Evolutionary conservation across 1,140 invertebrate genomes (phyloP).

Genomic region (Polypedilum pembai): DNA sequence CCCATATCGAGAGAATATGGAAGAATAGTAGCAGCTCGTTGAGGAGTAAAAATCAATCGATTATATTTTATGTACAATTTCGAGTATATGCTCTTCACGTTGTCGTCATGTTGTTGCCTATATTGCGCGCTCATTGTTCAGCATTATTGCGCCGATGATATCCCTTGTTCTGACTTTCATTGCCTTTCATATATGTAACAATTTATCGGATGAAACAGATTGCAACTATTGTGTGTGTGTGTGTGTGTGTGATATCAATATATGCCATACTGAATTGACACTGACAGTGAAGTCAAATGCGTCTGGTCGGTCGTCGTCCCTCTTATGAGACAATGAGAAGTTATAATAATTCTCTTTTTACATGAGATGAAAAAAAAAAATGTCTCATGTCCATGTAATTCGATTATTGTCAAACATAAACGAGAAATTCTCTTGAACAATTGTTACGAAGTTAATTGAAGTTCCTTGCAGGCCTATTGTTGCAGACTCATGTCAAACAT

Average conservation of each 20-base stretch:
- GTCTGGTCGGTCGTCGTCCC: not conserved
- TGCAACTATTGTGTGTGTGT: not conserved
- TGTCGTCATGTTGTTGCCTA: not conserved
- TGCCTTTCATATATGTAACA: slow-evolving; percentile 2
- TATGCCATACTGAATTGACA: slow-evolving; percentile 1
- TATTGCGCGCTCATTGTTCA: not conserved
- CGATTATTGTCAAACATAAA: not conserved
- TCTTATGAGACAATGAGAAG: not conserved
- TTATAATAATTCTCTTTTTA: not conserved
- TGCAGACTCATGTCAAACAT: not conserved
- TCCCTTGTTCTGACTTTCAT: not conserved
- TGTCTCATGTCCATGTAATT: slow-evolving; percentile 4
- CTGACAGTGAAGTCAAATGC: not conserved
- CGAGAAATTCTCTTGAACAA: not conserved
- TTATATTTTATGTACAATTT: slow-evolving; percentile 16
- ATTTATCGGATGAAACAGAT: not conserved
- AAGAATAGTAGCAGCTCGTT: not conserved
- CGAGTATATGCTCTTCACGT: not conserved
- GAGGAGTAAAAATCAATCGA: slow-evolving; percentile 10
- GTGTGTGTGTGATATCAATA: not conserved
- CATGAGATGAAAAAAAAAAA: not conserved
- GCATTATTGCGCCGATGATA: slow-evolving; percentile 8
- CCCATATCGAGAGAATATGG: no score
- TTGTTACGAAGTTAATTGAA: slow-evolving; percentile 10
- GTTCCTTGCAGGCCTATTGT: not conserved